phyloP scores from a whole-genome alignment of 2,888 invertebrate species.

The Synergus japonicus region DNA sequence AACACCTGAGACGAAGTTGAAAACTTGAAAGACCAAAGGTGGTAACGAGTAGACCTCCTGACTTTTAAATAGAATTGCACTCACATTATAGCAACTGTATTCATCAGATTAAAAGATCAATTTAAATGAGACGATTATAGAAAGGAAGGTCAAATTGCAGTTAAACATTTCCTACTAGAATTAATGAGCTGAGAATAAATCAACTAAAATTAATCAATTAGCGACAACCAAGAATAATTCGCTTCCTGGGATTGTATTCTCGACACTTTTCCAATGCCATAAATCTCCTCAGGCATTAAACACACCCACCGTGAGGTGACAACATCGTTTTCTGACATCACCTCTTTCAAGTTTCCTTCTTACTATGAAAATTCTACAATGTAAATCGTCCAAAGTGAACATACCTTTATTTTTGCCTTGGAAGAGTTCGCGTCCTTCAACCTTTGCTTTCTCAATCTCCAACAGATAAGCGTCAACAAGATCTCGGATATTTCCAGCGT shows the following conservation, averaged over 20 bases:
- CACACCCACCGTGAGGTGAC: slow-evolving; percentile 29
- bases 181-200: background rate
- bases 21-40: slow-evolving; percentile 13
- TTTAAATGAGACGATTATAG: background rate
- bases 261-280: slow-evolving; percentile 11
- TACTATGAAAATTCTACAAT: slow-evolving; percentile 3
- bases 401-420: slow-evolving; percentile 92
- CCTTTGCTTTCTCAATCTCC: slow-evolving; percentile 90
- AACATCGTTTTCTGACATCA: slow-evolving; percentile 32
- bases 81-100: background rate
- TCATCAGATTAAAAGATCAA: background rate
- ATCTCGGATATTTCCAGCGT: slow-evolving; percentile 87
- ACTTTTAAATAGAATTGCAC: background rate
- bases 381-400: slow-evolving; percentile 64
- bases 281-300: background rate
- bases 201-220: background rate
- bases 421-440: slow-evolving; percentile 87
- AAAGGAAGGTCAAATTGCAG: background rate
- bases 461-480: slow-evolving; percentile 91
- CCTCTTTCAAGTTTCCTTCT: slow-evolving; percentile 13
- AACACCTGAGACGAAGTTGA: background rate
- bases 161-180: slow-evolving; percentile 31
- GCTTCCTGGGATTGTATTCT: slow-evolving; percentile 11
- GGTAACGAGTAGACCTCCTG: background rate
- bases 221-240: background rate